These are phyloP conservation scores for Hydractinia symbiolongicarpus DNA, from an alignment of 30 jellyfish, hydroid and myxozoan species.

Conservation along the genomic window DNA sequence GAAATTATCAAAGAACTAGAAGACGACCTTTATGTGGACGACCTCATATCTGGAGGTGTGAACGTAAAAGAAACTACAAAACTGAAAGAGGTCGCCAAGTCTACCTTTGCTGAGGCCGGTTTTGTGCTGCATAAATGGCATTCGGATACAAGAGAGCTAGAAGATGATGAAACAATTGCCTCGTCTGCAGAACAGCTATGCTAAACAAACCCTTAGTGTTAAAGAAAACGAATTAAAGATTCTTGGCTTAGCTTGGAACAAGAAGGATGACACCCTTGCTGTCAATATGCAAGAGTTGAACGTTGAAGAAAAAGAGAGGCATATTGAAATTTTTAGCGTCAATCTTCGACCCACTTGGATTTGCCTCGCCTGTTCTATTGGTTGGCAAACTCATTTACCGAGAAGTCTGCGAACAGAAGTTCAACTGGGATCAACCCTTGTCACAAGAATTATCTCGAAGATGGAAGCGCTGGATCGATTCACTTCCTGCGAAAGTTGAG, in stretches of 20 bases:
- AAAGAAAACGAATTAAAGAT: constrained; percentile 35
- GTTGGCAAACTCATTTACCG: constrained; percentile 46
- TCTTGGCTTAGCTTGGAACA: constrained; percentile 57
- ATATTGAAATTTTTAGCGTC: constrained; percentile 46
- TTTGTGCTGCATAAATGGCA: constrained; percentile 58
- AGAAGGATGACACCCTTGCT: constrained; percentile 30
- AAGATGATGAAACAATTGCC: constrained; percentile 7
- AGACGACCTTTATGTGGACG: constrained; percentile 52
- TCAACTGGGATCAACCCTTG: constrained; percentile 42
- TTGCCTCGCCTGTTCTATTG: constrained; percentile 42
- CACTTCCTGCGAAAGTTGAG: constrained; percentile 27
- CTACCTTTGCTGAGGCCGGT: constrained; percentile 37
- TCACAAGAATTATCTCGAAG: constrained; percentile 13
- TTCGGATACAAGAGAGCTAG: constrained; percentile 50
- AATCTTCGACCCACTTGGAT: constrained; percentile 58
- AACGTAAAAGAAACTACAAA: constrained; percentile 23
- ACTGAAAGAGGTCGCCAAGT: constrained; percentile 21
- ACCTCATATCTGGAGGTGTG: constrained; percentile 34
- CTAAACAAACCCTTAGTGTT: constrained; percentile 50
- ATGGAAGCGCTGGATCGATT: constrained; percentile 7
- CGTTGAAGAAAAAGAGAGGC: constrained; percentile 43
- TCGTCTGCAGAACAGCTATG: constrained; percentile 29
- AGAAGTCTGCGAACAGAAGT: constrained; percentile 30
- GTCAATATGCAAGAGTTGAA: constrained; percentile 34
- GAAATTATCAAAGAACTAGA: constrained; percentile 14